Evolutionary conservation across 2,888 invertebrate genomes (phyloP), one percentile per base, ranked within the genome.

Genomic region (Orthosia gracilis): DNA sequence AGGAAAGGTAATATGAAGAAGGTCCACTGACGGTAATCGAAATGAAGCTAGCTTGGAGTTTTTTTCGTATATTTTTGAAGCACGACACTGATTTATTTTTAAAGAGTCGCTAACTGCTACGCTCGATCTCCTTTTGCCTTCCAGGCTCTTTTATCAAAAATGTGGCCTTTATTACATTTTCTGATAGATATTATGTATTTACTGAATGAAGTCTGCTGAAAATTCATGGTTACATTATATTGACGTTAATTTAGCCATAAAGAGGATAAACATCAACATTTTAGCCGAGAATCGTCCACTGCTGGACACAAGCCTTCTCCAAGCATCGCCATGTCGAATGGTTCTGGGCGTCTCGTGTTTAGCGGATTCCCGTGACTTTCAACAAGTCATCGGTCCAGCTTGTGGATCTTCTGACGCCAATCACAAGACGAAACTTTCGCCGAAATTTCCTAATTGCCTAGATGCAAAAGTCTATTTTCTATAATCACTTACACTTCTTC

Each of bases 1-100:
- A 40, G 17, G 13, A 55, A 23, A 17, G 18, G 17, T 45, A 17
- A n/a, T 0, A 15, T 26, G n/a, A 1, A 80, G 58, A 80, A 82
- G 80, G 50, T 47, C 47, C 61, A 70, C 23, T 40, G 15, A 64
- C 2, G 0, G 3, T 18, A 1, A 55, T 23, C 40, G 12, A 23
- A 23, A 11, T 21, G n/a, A 31, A 13, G 31, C 5, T 12, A 11
- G 55, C 55, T 7, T 31, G 57, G 3, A 26, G 26, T 1, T n/a
- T 2, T 40, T 40, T 18, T 11, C n/a, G n/a, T n/a, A n/a, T 11
- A 18, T 31, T 40, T 40, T 4, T 9, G 21, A 54, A 18, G 21
- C 54, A 0, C 7, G 40, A 9, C 40, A 9, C 40, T 40, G 40
- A 40, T 40, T 40, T 40, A 40, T 40, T 40, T 40, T 40, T 40